Evolutionary conservation across 2,113 vertebrate species (phyloP).

Genomic region (Carassius carassius): DNA sequence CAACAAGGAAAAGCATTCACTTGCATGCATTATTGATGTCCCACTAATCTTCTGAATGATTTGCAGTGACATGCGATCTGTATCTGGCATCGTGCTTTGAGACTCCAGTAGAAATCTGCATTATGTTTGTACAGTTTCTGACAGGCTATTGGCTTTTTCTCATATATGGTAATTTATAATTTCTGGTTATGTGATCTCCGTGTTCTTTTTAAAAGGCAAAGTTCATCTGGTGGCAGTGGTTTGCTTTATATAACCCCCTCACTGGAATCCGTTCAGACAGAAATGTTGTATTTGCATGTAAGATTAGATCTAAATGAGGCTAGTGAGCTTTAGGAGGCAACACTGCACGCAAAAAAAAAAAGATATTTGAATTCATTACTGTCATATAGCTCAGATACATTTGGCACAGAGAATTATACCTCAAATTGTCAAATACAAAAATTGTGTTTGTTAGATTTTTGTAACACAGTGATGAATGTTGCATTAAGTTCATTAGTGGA

Average conservation of each 20-base stretch:
- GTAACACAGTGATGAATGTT: neutral
- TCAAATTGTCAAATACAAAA: neutral
- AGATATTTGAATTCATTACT: slow-evolving; percentile 24
- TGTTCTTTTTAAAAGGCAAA: slow-evolving; percentile 49
- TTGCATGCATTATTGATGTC: slow-evolving; percentile 28
- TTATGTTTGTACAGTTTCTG: neutral
- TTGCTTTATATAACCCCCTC: slow-evolving; percentile 42
- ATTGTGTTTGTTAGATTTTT: neutral
- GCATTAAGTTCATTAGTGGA: neutral
- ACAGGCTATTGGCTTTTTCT: slow-evolving; percentile 28
- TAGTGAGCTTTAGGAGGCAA: slow-evolving; percentile 16
- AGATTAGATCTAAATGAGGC: slow-evolving; percentile 31
- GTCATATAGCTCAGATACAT: slow-evolving; percentile 1
- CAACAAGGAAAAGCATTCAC: neutral
- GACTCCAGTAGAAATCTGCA: neutral
- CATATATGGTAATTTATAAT: slow-evolving; percentile 35
- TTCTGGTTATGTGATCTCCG: slow-evolving; percentile 19
- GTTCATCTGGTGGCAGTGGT: slow-evolving; percentile 29
- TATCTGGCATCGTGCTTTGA: neutral
- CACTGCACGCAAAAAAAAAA: neutral
- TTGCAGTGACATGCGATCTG: neutral
- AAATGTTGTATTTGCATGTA: slow-evolving; percentile 39
- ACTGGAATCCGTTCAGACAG: slow-evolving; percentile 23
- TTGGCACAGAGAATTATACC: neutral
- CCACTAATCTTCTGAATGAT: slow-evolving; percentile 25